Evolutionary conservation across 2,888 invertebrate genomes (phyloP).

Genomic region (Vannuccia rotundouncinata): DNA sequence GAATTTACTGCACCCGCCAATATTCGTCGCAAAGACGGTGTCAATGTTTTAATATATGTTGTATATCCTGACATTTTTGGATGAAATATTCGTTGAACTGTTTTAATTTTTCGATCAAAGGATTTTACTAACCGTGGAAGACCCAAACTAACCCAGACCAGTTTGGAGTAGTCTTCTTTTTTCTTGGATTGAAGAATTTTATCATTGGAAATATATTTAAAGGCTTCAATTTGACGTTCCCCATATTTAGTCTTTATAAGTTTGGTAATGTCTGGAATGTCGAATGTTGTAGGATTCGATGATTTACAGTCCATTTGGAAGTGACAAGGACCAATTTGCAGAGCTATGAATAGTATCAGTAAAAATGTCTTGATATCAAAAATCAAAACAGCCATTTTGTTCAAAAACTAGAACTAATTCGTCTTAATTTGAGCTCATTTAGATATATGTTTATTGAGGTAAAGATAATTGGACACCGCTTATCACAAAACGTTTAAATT

Average conservation of each 20-base stretch:
- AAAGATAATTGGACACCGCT: too few relatives aligned
- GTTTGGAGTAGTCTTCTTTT: background rate
- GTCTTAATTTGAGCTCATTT: too few relatives aligned
- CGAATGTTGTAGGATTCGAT: too few relatives aligned
- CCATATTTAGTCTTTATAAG: background rate
- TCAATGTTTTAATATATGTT: background rate
- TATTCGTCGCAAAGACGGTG: background rate
- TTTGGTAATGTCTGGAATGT: background rate
- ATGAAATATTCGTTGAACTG: background rate
- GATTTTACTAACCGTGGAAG: background rate
- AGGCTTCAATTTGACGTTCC: background rate
- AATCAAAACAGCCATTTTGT: too few relatives aligned
- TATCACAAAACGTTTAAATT: too few relatives aligned
- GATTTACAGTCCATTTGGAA: too few relatives aligned
- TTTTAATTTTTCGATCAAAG: background rate
- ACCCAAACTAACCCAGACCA: background rate
- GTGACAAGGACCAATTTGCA: too few relatives aligned
- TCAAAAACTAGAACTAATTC: too few relatives aligned
- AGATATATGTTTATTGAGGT: too few relatives aligned
- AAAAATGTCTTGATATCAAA: too few relatives aligned
- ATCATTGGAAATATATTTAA: background rate
- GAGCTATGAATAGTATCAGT: too few relatives aligned
- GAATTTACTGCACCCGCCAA: background rate
- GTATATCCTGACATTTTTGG: background rate
- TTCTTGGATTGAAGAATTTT: background rate